Evolutionary conservation across 2,888 invertebrate species (phyloP), one percentile per base, ranked within the genome.

Genomic region (Eurois occulta): DNA sequence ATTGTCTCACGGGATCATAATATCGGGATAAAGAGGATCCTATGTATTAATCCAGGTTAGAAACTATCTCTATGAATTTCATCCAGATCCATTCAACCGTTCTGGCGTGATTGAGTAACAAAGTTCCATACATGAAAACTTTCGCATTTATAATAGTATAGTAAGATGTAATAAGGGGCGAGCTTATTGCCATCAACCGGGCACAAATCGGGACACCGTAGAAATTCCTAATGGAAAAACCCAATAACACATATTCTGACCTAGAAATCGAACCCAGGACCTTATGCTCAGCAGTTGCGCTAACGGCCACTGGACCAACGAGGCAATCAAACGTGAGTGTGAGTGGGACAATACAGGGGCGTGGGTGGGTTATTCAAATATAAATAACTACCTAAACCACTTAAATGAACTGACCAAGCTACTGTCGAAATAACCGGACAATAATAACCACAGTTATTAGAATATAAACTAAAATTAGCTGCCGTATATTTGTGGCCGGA

Each of bases 401-500:
- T 67, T 32, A 52, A 32, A 43, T 35, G 1, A 70, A 52, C 10
- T 70, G 46, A 46, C 28, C 60, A 48, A 21, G 1, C 46, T 13
- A 65, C 32, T 43, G n/a, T 60, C 16, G n/a, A 75, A 84, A 66
- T 77, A 73, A 41, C 62, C 41, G 65, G 41, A 74, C 73, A 69
- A 78, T 73, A 78, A 78, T 43, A 77, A 65, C 52, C 6, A 76
- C 55, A 68, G 70, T 75, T 72, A 76, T 67, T 69, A 77, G 67
- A 77, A 75, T 73, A 76, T 60, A 21, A 24, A 65, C 78, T 78
- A 79, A 79, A 80, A 77, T 87, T 84, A 81, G 52, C 41, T 4
- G 65, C 21, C 55, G 75, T 78, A 62, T 58, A 82, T 78, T 72
- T 81, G 43, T 43, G n/a, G 72, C 92, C 89, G 92, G 92, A 93